Conservation (phyloP, 2,113 vertebrate genomes). For the Myiopsitta monachus region DNA sequence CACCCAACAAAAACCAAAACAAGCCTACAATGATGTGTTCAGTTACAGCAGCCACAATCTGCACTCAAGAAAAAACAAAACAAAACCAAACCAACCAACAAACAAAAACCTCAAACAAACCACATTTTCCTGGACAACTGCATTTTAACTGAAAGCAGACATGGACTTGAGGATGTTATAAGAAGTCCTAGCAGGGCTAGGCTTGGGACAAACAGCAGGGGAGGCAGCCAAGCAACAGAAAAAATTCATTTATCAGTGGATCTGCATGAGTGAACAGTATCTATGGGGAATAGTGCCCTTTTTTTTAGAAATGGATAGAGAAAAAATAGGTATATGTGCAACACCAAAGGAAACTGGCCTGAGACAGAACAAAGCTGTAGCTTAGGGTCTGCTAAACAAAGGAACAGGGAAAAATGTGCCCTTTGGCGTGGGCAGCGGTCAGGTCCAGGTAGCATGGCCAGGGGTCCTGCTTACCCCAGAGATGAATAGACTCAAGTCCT, state of each 20-base stretch:
- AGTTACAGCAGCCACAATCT: neutral
- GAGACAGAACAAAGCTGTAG: neutral
- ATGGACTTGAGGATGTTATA: neutral
- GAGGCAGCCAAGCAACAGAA: neutral
- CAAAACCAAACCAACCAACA: neutral
- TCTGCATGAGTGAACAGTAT: neutral
- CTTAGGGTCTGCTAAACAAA: neutral
- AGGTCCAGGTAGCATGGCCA: accelerated
- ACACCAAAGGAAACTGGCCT: neutral
- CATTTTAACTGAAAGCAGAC: neutral
- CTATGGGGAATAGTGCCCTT: neutral
- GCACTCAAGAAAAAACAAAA: neutral
- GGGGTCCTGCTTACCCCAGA: neutral
- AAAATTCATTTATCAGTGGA: neutral
- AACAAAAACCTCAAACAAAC: neutral
- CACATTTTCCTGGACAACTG: neutral
- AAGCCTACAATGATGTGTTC: neutral
- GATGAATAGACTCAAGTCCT: neutral
- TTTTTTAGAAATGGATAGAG: neutral
- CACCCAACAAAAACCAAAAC: neutral
- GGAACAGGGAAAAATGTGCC: neutral
- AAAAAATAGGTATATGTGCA: neutral
- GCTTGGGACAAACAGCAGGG: neutral
- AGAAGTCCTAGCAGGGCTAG: neutral
- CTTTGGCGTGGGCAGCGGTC: neutral